These are phyloP conservation scores for Brachypterus glaber DNA, from an alignment of 2,888 invertebrate species.

Conservation along the genomic window DNA sequence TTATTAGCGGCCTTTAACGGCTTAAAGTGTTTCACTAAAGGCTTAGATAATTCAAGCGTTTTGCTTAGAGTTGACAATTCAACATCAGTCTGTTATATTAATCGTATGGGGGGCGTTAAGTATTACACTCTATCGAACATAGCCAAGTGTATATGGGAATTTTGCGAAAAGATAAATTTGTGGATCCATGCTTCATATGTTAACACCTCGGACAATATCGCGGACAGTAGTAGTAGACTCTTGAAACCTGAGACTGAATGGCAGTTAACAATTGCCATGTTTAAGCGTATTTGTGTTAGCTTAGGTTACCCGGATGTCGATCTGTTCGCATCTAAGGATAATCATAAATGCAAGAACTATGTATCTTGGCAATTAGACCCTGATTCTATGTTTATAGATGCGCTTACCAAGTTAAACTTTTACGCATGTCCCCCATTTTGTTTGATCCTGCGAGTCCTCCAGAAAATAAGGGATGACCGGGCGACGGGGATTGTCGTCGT, in stretches of 20 bases:
- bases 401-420: neutral
- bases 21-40: constrained; percentile 1
- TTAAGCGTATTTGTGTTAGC: neutral
- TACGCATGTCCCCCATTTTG: constrained; percentile 2
- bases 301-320: neutral
- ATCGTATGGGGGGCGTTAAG: constrained; percentile 2
- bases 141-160: neutral
- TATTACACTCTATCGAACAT: neutral
- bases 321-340: neutral
- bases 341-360: neutral
- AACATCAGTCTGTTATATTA: neutral
- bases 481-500: neutral
- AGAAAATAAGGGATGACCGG: neutral
- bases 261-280: neutral
- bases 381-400: neutral
- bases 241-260: neutral
- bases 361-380: constrained; percentile 1
- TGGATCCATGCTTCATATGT: constrained; percentile 1
- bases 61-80: constrained; percentile 1
- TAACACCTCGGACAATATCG: neutral
- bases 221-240: neutral
- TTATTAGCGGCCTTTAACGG: constrained; percentile 2
- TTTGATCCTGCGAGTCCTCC: neutral
- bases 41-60: neutral
- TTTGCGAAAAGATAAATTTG: neutral